Evolutionary conservation across 2,113 vertebrate species (phyloP).

Genomic region (Scolopax mira): DNA sequence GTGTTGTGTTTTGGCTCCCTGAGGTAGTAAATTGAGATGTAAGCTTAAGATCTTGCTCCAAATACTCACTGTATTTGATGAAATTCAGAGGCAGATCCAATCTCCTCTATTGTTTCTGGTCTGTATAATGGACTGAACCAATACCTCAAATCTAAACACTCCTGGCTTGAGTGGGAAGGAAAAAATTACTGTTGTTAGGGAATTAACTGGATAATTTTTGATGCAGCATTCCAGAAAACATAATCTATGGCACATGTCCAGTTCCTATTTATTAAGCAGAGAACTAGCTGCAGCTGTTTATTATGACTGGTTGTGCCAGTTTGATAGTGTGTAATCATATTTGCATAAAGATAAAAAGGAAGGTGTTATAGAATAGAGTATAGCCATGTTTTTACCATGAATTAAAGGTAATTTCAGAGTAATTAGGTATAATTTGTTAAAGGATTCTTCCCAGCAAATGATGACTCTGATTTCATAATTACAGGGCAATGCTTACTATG

Average conservation of each 20-base stretch:
- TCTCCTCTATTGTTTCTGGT: background rate
- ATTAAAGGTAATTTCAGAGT: slow-evolving; percentile 79
- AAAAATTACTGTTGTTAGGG: background rate
- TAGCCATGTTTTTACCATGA: slow-evolving; percentile 73
- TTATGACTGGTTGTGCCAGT: slow-evolving; percentile 69
- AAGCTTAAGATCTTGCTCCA: background rate
- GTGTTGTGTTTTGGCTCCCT: background rate
- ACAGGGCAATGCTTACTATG: slow-evolving; percentile 69
- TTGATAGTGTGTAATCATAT: slow-evolving; percentile 76
- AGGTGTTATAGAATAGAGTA: slow-evolving; percentile 73
- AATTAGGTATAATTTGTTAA: slow-evolving; percentile 77
- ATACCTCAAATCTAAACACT: background rate
- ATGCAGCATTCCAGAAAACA: slow-evolving; percentile 66
- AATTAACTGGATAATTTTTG: slow-evolving; percentile 56
- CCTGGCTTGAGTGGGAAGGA: background rate
- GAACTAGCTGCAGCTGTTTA: slow-evolving; percentile 71
- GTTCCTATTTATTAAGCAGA: slow-evolving; percentile 68
- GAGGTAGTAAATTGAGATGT: background rate
- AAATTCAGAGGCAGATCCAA: background rate
- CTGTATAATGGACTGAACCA: background rate
- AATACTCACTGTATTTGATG: background rate
- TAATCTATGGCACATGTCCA: slow-evolving; percentile 69
- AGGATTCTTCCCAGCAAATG: slow-evolving; percentile 70
- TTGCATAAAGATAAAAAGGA: slow-evolving; percentile 80
- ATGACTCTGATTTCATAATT: slow-evolving; percentile 78